These are phyloP conservation scores for Peromyscus polionotus DNA, from an alignment of 2,113 vertebrate genomes.

Conservation along the genomic window DNA sequence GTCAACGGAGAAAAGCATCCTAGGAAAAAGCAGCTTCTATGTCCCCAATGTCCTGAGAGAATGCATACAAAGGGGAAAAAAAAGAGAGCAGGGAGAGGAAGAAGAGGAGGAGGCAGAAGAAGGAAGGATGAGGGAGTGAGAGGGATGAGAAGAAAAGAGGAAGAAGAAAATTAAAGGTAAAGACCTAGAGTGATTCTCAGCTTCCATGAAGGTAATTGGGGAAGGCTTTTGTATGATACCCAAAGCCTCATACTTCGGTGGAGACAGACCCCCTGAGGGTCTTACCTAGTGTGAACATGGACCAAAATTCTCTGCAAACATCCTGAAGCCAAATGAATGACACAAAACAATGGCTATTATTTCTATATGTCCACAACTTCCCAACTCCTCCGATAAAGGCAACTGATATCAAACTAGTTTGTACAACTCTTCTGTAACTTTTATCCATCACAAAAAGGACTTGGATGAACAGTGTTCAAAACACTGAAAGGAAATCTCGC, in stretches of 20 bases:
- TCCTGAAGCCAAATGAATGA: not conserved
- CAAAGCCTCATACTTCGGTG: not conserved
- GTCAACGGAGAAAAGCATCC: not conserved
- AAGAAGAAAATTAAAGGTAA: constrained; percentile 35
- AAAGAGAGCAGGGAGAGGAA: not conserved
- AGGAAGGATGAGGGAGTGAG: not conserved
- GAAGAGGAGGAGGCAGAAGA: not conserved
- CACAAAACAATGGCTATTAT: not conserved
- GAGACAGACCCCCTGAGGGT: not conserved
- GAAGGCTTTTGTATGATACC: not conserved
- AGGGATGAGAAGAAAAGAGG: no score
- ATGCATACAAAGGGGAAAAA: no score
- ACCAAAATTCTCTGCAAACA: not conserved
- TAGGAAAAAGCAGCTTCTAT: not conserved
- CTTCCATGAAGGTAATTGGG: not conserved
- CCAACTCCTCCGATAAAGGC: not conserved
- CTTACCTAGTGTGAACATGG: not conserved
- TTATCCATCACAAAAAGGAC: not conserved
- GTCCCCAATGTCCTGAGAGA: not conserved
- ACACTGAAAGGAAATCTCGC: not conserved
- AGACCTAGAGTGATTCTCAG: not conserved
- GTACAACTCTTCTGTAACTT: constrained; percentile 38
- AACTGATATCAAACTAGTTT: not conserved
- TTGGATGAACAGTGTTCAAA: constrained; percentile 27
- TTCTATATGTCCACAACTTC: not conserved